Conservation (phyloP, 1,140 invertebrate species). For the Agrilus planipennis region DNA sequence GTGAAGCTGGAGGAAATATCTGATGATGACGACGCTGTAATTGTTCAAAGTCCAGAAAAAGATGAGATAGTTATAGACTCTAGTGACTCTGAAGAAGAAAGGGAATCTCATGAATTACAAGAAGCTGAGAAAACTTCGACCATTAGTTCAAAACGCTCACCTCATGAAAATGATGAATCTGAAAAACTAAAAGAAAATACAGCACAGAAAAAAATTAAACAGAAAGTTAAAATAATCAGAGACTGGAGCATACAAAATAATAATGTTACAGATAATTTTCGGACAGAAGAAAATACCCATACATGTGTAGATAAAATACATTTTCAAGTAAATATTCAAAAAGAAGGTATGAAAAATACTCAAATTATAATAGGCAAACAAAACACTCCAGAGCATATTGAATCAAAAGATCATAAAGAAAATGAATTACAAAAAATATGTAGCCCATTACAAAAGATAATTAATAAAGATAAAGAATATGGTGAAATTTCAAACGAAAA, state of each 20-base stretch:
- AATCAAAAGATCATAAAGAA: constrained; percentile 9
- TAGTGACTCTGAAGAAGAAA: constrained; percentile 22
- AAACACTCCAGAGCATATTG: constrained; percentile 9
- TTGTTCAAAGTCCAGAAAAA: constrained; percentile 23
- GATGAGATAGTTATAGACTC: constrained; percentile 30
- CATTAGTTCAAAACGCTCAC: not conserved
- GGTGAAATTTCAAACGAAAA: constrained; percentile 7
- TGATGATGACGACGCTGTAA: constrained; percentile 23
- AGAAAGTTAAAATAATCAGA: not conserved
- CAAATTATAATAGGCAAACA: constrained; percentile 10
- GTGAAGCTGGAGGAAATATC: constrained; percentile 9
- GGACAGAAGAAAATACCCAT: not conserved
- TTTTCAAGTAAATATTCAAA: constrained; percentile 1
- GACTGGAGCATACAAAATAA: not conserved
- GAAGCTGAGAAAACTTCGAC: not conserved
- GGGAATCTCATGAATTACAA: not conserved
- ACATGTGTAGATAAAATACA: too few relatives aligned
- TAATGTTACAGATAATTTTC: not conserved
- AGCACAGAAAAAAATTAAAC: not conserved
- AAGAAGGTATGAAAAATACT: constrained; percentile 5
- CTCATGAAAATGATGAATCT: not conserved
- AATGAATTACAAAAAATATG: not conserved
- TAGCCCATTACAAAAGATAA: not conserved
- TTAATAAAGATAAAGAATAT: not conserved
- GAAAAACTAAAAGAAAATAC: not conserved